Base-by-base conservation (phyloP, 2,797 vertebrate genomes). In the Clarias platycephalus region DNA sequence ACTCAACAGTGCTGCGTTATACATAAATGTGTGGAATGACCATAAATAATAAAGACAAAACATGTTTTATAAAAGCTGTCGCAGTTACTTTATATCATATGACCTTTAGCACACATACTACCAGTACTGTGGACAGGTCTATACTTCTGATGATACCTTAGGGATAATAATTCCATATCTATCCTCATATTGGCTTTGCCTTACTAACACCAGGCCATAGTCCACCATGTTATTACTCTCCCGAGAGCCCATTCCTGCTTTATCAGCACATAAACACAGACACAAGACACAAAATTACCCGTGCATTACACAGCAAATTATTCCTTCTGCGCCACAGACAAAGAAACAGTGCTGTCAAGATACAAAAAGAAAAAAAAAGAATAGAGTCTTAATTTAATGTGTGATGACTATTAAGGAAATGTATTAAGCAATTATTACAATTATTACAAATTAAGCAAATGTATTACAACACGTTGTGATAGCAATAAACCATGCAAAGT, bases 121-220 rank as follows among this genome's bases (percentile, higher is more conserved):
- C 22, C 7, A n/a, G 22, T 44, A 62, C 7, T 26, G 13, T 63
- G 24, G 10, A 49, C 7, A 64, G 34, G 10, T 81, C 28, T 82
- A 62, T 68, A 75, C 40, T 28, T 74, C 18, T 6, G 22, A 64
- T 64, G 28, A 64, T 72, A 71, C 68, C 31, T n/a, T 53, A 15
- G 70, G 53, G 18, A 53, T 83, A 55, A 83, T 75, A 49, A 82
- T n/a, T 15, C 58, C 68, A 74, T 63, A 74, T 63, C 68, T 82
- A 18, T 2, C 37, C 62, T 62, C 49, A 24, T 64, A 64, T 16
- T n/a, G 40, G 60, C 58, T 83, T 34, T 76, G 31, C 10, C 37
- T 75, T 12, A 34, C 40, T 74, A 26, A 49, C 37, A 18, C 24
- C n/a, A 53, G 82, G 44, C 2, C 60, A 83, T 10, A 83, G 82